Conservation (phyloP, 2,113 vertebrate species). For the Mesoclemmys tuberculata region DNA sequence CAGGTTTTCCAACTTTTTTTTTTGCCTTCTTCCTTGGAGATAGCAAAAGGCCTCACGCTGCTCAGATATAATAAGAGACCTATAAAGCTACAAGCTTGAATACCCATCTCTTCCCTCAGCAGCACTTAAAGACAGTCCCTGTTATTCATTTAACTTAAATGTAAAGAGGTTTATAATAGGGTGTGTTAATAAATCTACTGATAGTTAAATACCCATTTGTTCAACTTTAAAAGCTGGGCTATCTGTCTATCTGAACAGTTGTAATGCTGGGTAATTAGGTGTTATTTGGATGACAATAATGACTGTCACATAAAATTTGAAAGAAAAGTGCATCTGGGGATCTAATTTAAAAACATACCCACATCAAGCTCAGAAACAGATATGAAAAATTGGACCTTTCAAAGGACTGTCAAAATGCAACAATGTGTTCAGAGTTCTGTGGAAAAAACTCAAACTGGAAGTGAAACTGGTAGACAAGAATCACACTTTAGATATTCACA, state of each 20-base stretch:
- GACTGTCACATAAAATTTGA: background rate
- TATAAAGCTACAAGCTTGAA: slow-evolving; percentile 28
- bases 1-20: background rate
- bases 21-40: slow-evolving; percentile 37
- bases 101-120: slow-evolving; percentile 1
- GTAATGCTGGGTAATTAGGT: slow-evolving; percentile 3
- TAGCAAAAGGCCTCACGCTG: slow-evolving; percentile 29
- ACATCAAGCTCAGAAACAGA: background rate
- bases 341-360: background rate
- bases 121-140: background rate
- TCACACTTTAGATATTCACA: background rate
- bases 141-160: slow-evolving; percentile 30
- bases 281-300: slow-evolving; percentile 43
- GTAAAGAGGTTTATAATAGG: background rate
- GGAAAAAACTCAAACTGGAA: background rate
- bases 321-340: background rate
- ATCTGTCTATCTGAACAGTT: slow-evolving; percentile 4
- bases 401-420: background rate
- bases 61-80: slow-evolving; percentile 56
- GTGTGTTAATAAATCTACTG: background rate
- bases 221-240: slow-evolving; percentile 40
- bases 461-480: background rate
- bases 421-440: background rate
- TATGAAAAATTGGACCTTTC: background rate
- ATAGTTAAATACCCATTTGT: background rate